These are phyloP conservation scores for Chionomys nivalis DNA, from an alignment of 2,113 vertebrate genomes.

Conservation along the genomic window DNA sequence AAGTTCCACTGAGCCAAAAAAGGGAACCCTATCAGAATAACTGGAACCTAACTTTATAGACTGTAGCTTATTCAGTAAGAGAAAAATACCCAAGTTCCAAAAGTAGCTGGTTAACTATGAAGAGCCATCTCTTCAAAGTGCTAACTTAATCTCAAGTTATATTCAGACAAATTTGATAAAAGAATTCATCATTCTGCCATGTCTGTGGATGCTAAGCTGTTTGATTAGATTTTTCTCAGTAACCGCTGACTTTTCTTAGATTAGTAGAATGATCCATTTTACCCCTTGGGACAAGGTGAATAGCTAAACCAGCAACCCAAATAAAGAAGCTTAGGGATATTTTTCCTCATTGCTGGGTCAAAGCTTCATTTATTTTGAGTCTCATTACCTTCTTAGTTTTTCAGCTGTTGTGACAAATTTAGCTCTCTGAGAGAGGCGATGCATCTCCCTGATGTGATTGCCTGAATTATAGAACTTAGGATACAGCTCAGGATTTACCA, in stretches of 20 bases:
- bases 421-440: not conserved
- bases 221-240: slow-evolving; percentile 45
- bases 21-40: not conserved
- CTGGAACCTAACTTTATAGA: not conserved
- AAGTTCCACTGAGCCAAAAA: not conserved
- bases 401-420: not conserved
- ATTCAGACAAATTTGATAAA: slow-evolving; percentile 26
- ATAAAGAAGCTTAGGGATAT: slow-evolving; percentile 6
- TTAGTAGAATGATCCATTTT: slow-evolving; percentile 27
- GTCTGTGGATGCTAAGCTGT: slow-evolving; percentile 23
- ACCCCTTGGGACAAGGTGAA: not conserved
- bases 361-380: not conserved
- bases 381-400: not conserved
- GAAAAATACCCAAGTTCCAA: not conserved
- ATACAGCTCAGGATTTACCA: not conserved
- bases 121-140: slow-evolving; percentile 54
- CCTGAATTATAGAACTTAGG: not conserved
- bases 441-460: not conserved
- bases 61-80: not conserved
- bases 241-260: slow-evolving; percentile 35
- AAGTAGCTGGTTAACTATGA: not conserved
- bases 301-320: not conserved
- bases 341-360: not conserved
- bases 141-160: slow-evolving; percentile 38
- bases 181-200: slow-evolving; percentile 14